Evolutionary conservation across 2,113 vertebrate genomes (phyloP), one percentile per base, ranked within the genome.

Genomic region (Haplochromis burtoni): DNA sequence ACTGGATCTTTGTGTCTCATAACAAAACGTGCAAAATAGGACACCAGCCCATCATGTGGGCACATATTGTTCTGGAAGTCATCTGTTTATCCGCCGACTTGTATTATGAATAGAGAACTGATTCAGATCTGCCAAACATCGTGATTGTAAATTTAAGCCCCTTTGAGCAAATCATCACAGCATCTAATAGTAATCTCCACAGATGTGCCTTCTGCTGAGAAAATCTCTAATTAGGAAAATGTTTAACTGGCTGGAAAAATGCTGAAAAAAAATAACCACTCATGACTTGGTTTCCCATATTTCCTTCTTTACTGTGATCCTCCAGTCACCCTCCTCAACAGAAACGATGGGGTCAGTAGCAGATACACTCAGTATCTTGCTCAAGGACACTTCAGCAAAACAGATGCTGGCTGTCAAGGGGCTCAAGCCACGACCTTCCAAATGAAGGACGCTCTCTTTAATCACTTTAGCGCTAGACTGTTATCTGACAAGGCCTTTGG

Each of bases 331-430:
- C n/a, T 81, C 82, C 81, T 61, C 19, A 55, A 42, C 55, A 4
- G 71, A 57, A 59, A 79, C 7, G 17, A 42, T 4, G 33, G 33
- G 78, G 81, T 91, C 81, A 81, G 61, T 55, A 8, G 8, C 31
- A 31, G 61, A 76, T 29, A 29, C 54, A 54, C 31, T 76, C 42
- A 19, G 83, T 12, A 7, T 59, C 51, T 84, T 87, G 87, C 92
- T 91, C 85, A 88, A 83, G 81, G 94, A 86, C 87, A 78, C 86
- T 81, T 90, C 88, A 87, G 82, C 79, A 38, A 66, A 85, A 80
- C 87, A 85, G 63, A 86, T 73, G 88, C 80, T 86, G 10, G 13
- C 55, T 83, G 81, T 85, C 79, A 6, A 24, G 40, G 31, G 17
- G 49, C 71, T 83, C 14, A 1, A 55, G 71, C 35, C 19, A 10